These are phyloP conservation scores for Neosalanx taihuensis DNA, from an alignment of 2,797 vertebrate genomes.

Conservation along the genomic window DNA sequence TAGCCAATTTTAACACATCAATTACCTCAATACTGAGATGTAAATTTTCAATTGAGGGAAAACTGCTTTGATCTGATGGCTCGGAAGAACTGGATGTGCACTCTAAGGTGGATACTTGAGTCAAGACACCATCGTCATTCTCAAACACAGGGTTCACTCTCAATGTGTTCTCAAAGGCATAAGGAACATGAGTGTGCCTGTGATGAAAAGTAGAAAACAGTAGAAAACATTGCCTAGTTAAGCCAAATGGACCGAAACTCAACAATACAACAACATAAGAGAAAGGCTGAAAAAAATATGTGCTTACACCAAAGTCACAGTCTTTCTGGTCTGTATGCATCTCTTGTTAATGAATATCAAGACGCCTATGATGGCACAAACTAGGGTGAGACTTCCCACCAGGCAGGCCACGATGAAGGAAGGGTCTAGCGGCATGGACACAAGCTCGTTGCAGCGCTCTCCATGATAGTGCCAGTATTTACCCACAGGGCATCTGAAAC, in stretches of 20 bases:
- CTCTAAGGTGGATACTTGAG: conserved; percentile 71
- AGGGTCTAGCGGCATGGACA: conserved; percentile 72
- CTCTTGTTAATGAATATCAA: conserved; percentile 81
- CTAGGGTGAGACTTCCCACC: conserved; percentile 76
- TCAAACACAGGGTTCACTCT: conserved; percentile 83
- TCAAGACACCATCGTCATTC: conserved; percentile 73
- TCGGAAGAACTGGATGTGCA: conserved; percentile 73
- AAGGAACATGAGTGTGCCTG: conserved; percentile 74
- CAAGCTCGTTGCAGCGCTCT: conserved; percentile 78
- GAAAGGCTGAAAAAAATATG: conserved; percentile 14
- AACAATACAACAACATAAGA: conserved; percentile 8
- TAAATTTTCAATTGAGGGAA: conserved; percentile 73
- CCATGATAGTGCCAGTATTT: conserved; percentile 81
- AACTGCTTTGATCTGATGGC: conserved; percentile 65
- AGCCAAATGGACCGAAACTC: conserved; percentile 29
- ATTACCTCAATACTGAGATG: conserved; percentile 76
- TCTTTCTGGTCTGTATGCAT: conserved; percentile 72
- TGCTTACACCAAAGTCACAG: conserved; percentile 78
- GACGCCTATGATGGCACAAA: conserved; percentile 73
- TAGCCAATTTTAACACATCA: conserved; percentile 43
- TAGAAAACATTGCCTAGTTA: conserved; percentile 18
- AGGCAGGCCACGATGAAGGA: conserved; percentile 68
- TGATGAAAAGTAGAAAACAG: conserved; percentile 66
- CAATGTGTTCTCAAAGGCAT: conserved; percentile 74
- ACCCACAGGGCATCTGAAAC: conserved; percentile 77